Percentiles rank a stretch among this genome's conserved stretches.
phyloP scores from a whole-genome alignment of 2,113 vertebrate species.

The Sphyrna mokarran region DNA sequence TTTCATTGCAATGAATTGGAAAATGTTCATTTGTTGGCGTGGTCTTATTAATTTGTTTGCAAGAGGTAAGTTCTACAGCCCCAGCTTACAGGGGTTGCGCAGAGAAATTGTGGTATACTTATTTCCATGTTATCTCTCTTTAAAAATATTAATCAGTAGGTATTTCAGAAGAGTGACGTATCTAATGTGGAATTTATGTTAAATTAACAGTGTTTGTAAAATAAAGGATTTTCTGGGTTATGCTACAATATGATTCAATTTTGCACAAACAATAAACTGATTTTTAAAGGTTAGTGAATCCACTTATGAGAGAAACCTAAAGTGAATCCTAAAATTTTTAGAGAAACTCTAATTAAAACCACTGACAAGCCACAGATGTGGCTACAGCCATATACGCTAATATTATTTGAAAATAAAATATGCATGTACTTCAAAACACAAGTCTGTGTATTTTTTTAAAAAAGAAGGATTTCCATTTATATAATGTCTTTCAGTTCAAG shows the following conservation, averaged over 20 bases:
- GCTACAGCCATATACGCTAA: not conserved
- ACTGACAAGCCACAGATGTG: not conserved
- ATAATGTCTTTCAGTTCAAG: not conserved
- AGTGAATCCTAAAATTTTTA: not conserved
- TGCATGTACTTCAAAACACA: not conserved
- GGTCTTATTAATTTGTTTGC: not conserved
- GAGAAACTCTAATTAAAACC: not conserved
- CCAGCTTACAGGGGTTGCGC: not conserved
- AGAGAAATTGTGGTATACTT: not conserved
- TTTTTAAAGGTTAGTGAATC: not conserved
- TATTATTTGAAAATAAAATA: not conserved
- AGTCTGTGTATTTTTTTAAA: not conserved
- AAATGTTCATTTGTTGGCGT: not conserved
- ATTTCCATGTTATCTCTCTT: not conserved
- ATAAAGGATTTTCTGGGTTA: not conserved
- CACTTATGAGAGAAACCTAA: not conserved
- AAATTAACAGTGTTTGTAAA: not conserved
- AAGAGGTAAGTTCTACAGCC: not conserved
- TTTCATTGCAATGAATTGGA: not conserved
- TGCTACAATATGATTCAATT: not conserved
- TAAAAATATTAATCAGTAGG: not conserved
- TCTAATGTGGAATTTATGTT: not conserved
- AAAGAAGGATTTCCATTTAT: not conserved
- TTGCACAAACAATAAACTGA: not conserved
- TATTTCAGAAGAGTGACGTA: not conserved